These are phyloP conservation scores for Microtus montanus DNA, from an alignment of 2,113 vertebrate species.

Conservation along the genomic window DNA sequence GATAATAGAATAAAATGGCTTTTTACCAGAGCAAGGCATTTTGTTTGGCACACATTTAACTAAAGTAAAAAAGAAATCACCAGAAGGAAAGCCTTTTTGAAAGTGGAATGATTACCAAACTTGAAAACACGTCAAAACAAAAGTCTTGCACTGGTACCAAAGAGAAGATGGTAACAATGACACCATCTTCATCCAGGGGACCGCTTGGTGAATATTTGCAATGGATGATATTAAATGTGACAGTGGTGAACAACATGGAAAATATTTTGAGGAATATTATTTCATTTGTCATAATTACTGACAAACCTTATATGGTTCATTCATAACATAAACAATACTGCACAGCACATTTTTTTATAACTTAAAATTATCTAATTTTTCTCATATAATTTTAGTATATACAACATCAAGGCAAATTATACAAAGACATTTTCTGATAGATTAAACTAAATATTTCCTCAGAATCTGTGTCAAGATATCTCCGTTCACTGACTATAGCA, in stretches of 20 bases:
- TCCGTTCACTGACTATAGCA: not conserved
- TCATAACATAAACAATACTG: not conserved
- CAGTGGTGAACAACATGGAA: not conserved
- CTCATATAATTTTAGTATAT: not conserved
- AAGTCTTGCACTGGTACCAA: no score
- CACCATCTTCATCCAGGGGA: not conserved
- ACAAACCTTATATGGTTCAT: not conserved
- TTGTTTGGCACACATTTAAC: not conserved
- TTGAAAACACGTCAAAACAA: not conserved
- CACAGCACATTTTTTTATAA: not conserved
- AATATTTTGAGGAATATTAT: not conserved
- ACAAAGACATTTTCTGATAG: not conserved
- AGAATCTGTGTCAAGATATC: not conserved
- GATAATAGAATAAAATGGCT: not conserved
- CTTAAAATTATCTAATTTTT: constrained; percentile 1
- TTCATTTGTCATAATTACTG: not conserved
- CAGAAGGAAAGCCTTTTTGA: not conserved
- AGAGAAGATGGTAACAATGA: not conserved
- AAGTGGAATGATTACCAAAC: not conserved
- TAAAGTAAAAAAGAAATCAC: not conserved
- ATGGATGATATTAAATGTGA: not conserved
- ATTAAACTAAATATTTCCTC: not conserved
- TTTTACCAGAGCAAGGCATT: not conserved
- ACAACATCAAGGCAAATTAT: fast-evolving
- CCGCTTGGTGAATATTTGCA: no score